Conservation (phyloP, 2,113 vertebrate species). For the Catharus bicknelli region DNA sequence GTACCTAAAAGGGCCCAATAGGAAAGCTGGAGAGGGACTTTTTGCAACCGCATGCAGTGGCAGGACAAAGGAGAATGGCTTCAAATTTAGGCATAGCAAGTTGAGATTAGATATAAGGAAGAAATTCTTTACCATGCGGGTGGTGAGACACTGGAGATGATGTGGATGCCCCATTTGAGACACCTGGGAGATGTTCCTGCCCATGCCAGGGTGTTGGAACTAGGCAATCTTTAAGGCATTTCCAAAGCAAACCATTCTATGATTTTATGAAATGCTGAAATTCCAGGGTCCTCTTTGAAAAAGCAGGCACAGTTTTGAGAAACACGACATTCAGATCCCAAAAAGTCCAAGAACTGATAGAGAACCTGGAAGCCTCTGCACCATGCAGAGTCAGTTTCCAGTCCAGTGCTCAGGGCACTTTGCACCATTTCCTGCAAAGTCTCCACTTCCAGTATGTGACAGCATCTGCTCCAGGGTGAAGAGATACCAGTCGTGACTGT, state of each 20-base stretch:
- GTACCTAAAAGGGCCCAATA: neutral
- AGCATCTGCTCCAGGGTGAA: neutral
- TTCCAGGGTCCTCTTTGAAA: neutral
- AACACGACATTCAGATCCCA: fast-evolving
- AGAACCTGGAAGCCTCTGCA: neutral
- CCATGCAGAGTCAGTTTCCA: neutral
- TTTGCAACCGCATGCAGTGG: neutral
- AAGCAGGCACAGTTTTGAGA: neutral
- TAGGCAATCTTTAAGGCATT: neutral
- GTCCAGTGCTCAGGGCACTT: neutral
- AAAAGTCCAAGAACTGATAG: neutral
- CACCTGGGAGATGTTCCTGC: neutral
- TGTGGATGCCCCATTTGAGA: neutral
- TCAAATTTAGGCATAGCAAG: neutral
- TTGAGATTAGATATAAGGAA: neutral
- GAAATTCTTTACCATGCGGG: neutral
- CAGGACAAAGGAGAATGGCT: neutral
- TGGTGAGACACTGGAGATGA: neutral
- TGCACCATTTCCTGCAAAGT: neutral
- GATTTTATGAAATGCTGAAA: neutral
- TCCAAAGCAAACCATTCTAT: neutral
- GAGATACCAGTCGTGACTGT: neutral
- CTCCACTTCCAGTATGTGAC: neutral
- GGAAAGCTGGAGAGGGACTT: neutral
- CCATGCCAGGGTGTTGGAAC: neutral